phyloP scores from a whole-genome alignment of 2,113 vertebrate genomes.

The Pteruthius melanotis region DNA sequence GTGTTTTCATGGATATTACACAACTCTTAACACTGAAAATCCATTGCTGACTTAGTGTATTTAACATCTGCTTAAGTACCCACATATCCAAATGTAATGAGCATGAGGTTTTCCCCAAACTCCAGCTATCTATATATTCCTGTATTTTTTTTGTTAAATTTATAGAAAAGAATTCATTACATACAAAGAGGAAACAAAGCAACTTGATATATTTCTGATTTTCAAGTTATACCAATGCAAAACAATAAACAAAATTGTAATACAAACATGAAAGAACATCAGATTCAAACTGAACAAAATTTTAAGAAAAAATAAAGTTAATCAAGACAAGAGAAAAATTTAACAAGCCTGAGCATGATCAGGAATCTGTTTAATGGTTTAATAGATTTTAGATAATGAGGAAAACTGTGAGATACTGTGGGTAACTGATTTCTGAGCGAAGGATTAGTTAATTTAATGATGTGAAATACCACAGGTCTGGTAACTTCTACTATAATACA shows the following conservation, averaged over 20 bases:
- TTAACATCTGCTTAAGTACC: not conserved
- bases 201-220: not conserved
- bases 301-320: not conserved
- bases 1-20: not conserved
- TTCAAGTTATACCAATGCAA: not conserved
- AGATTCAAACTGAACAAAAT: not conserved
- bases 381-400: not conserved
- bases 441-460: not conserved
- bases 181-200: not conserved
- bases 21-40: not conserved
- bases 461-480: not conserved
- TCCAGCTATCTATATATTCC: not conserved
- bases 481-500: not conserved
- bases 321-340: not conserved
- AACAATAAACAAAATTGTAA: not conserved
- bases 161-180: not conserved
- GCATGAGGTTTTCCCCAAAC: not conserved
- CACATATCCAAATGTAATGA: not conserved
- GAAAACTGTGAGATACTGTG: not conserved
- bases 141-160: not conserved
- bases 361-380: not conserved
- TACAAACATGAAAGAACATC: not conserved
- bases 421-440: not conserved
- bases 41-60: not conserved
- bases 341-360: not conserved